Base-by-base conservation (phyloP, 2,113 vertebrate genomes). In the Tichodroma muraria region DNA sequence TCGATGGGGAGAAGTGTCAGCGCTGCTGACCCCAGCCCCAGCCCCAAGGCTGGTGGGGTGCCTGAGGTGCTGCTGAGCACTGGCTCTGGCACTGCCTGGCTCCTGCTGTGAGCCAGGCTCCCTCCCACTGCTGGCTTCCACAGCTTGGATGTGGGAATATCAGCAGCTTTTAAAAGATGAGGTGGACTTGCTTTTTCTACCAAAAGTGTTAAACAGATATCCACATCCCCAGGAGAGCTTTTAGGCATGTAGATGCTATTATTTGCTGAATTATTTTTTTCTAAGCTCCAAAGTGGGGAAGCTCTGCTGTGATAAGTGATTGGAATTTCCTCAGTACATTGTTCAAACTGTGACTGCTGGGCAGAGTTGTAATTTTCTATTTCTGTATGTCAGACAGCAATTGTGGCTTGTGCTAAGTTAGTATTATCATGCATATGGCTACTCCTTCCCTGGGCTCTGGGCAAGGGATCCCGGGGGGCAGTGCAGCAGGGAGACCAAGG, bases 321-420 rank as follows among this genome's bases (percentile, higher is more conserved):
- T 90, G 95, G 95, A 95, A 82, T 90, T 97, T 97, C 95, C 92
- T 93, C 30, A 40, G 57, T 54, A 56, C 54, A 8, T 91, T 80
- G 79, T 92, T 94, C 63, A 75, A 88, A 86, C 61, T 79, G 59
- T 80, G 93, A 94, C 76, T 90, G 95, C 95, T 95, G 87, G 57
- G 78, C 85, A 97, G 93, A 94, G 94, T 93, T 97, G 85, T 97
- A 97, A 98, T 98, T 98, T 98, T 97, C 98, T 98, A 97, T 98
- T 98, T 98, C 94, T 95, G 97, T 96, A 94, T 92, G 86, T 97
- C 96, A 97, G 97, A 96, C 96, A 94, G 97, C 91, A 96, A 94
- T 97, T 98, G 97, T 88, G 97, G 98, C 95, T 98, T 96, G 85
- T 73, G 90, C 93, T 95, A 97, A 93, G 95, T 91, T 97, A 75